phyloP scores from a whole-genome alignment of 2,888 invertebrate genomes.

The Patella depressa region DNA sequence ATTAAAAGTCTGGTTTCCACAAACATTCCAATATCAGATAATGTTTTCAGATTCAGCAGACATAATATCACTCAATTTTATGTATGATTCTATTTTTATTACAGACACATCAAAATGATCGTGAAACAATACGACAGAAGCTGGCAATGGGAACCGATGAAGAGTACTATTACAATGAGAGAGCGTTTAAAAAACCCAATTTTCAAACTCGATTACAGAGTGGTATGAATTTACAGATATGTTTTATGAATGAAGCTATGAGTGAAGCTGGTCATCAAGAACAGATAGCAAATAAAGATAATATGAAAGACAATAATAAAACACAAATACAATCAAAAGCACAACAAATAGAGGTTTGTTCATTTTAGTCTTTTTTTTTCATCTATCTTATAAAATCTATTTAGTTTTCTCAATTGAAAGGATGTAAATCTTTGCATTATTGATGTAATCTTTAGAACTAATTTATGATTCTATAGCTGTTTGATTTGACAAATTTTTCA shows the following conservation, averaged over 20 bases:
- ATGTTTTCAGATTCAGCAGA: not conserved
- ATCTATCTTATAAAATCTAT: no score
- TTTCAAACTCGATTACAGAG: conserved; percentile 83
- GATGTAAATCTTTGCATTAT: no score
- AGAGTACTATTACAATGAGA: conserved; percentile 71
- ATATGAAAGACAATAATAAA: no score
- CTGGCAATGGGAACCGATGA: conserved; percentile 76
- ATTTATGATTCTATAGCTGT: no score
- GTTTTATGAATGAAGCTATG: conserved; percentile 88
- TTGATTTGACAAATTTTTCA: no score
- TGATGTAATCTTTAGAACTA: no score
- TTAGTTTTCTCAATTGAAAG: no score
- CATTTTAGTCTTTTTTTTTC: no score
- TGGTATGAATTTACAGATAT: conserved; percentile 92
- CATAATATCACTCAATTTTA: not conserved
- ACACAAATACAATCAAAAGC: no score
- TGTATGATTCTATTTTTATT: conserved; percentile 19
- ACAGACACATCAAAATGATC: conserved; percentile 87
- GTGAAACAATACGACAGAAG: conserved; percentile 90
- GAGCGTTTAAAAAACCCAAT: conserved; percentile 87
- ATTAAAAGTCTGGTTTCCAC: no score
- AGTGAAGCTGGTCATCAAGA: conserved; percentile 49
- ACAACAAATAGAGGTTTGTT: no score
- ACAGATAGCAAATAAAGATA: not conserved
- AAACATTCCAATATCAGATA: no score